Conservation (phyloP, 2,797 vertebrate species). For the Chelidonichthys spinosus region DNA sequence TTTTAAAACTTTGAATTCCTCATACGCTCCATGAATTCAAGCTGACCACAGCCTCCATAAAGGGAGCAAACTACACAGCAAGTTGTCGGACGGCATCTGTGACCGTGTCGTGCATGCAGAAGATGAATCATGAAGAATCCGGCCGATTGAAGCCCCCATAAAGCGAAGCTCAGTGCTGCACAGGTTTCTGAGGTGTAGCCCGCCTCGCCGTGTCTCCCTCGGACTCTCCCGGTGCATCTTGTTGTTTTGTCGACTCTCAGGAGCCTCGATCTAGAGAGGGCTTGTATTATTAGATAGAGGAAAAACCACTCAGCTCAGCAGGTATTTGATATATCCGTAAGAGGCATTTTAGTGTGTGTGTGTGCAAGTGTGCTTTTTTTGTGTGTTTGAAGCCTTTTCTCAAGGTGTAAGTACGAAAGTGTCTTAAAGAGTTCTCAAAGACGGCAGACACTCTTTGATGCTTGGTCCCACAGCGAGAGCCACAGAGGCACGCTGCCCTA, state of each 20-base stretch:
- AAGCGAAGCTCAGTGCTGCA: constrained; percentile 39
- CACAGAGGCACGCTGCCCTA: constrained; percentile 60
- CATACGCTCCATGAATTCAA: not conserved
- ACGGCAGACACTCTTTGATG: constrained; percentile 73
- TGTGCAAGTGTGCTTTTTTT: not conserved
- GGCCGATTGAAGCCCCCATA: constrained; percentile 36
- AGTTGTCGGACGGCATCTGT: constrained; percentile 3
- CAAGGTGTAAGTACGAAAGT: constrained; percentile 66
- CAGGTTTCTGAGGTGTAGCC: constrained; percentile 24
- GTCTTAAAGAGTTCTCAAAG: constrained; percentile 76
- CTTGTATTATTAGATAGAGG: constrained; percentile 71
- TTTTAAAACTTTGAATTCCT: not conserved
- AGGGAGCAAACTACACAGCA: not conserved
- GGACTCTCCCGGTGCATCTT: constrained; percentile 46
- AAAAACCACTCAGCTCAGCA: constrained; percentile 67
- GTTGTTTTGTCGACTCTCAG: constrained; percentile 64
- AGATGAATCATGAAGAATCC: constrained; percentile 20
- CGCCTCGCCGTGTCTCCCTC: constrained; percentile 67
- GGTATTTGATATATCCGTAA: constrained; percentile 63
- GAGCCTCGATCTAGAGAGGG: constrained; percentile 61
- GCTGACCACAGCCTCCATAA: not conserved
- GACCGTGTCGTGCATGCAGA: constrained; percentile 3
- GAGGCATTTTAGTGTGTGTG: constrained; percentile 50
- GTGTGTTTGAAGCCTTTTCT: constrained; percentile 66
- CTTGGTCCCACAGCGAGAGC: constrained; percentile 72